phyloP scores from a whole-genome alignment of 2,888 invertebrate genomes.

The Clepsis dumicolana region DNA sequence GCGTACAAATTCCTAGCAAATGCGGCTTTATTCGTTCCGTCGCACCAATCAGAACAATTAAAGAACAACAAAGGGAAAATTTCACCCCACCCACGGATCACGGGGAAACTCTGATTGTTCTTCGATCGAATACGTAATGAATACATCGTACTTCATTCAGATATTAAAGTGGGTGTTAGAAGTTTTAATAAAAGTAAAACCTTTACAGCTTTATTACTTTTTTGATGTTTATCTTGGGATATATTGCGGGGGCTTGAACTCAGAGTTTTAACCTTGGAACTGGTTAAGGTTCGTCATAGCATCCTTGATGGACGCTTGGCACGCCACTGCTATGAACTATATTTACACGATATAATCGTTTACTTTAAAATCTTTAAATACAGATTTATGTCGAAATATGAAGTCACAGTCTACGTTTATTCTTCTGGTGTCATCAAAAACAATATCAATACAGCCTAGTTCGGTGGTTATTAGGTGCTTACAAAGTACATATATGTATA shows the following conservation, averaged over 20 bases:
- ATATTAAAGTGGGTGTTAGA: conserved; percentile 18
- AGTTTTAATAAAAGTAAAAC: conserved; percentile 24
- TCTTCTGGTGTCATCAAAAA: no score
- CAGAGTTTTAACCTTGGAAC: background rate
- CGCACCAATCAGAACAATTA: conserved; percentile 81
- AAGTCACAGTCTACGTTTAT: no score
- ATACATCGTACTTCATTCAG: conserved; percentile 20
- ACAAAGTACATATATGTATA: background rate
- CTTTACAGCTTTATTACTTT: conserved; percentile 24
- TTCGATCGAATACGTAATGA: conserved; percentile 30
- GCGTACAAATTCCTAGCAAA: conserved; percentile 66
- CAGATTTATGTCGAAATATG: background rate
- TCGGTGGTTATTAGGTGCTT: background rate
- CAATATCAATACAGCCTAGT: no score
- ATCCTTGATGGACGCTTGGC: background rate
- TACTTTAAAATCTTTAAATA: background rate
- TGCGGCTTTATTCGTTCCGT: conserved; percentile 71
- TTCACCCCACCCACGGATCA: conserved; percentile 53
- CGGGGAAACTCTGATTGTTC: conserved; percentile 62
- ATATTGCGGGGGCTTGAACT: conserved; percentile 6
- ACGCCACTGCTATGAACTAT: background rate
- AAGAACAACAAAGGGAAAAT: conserved; percentile 72
- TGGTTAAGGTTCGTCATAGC: background rate
- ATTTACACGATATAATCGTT: background rate
- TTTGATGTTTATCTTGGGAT: conserved; percentile 17